These are phyloP conservation scores for Denticeps clupeoides DNA, from an alignment of 2,797 vertebrate species.

Conservation along the genomic window DNA sequence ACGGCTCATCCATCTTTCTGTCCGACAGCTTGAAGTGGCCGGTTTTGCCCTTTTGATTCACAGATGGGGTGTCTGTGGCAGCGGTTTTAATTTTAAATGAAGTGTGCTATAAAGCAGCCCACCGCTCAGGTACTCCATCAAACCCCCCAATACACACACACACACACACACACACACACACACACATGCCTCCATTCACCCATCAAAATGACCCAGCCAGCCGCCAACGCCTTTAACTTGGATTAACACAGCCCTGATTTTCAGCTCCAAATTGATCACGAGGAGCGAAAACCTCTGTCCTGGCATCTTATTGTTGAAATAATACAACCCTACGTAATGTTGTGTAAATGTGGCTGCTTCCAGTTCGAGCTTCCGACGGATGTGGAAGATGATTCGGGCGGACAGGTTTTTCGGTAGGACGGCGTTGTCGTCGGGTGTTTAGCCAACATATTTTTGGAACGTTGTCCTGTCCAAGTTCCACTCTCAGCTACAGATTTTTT, in stretches of 20 bases:
- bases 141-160: neutral
- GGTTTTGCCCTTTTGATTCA: conserved; percentile 39
- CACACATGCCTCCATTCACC: conserved; percentile 33
- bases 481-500: too few species aligned
- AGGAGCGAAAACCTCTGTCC: conserved; percentile 39
- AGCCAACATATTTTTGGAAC: too few species aligned
- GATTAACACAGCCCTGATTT: conserved; percentile 49
- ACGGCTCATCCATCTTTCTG: conserved; percentile 32
- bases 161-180: too few species aligned
- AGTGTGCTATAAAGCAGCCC: conserved; percentile 31
- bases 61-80: conserved; percentile 33
- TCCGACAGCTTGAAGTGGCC: conserved; percentile 37
- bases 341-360: neutral
- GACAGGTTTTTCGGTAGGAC: too few species aligned
- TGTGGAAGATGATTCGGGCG: conserved; percentile 25
- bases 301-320: too few species aligned
- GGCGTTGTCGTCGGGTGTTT: too few species aligned
- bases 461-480: too few species aligned
- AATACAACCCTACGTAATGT: too few species aligned
- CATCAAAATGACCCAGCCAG: conserved; percentile 41
- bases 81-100: conserved; percentile 47
- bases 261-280: conserved; percentile 30
- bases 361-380: conserved; percentile 5
- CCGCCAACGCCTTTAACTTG: conserved; percentile 40
- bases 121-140: conserved; percentile 27